Conservation (phyloP, 2,888 invertebrate species). For the Nesidiocoris tenuis region DNA sequence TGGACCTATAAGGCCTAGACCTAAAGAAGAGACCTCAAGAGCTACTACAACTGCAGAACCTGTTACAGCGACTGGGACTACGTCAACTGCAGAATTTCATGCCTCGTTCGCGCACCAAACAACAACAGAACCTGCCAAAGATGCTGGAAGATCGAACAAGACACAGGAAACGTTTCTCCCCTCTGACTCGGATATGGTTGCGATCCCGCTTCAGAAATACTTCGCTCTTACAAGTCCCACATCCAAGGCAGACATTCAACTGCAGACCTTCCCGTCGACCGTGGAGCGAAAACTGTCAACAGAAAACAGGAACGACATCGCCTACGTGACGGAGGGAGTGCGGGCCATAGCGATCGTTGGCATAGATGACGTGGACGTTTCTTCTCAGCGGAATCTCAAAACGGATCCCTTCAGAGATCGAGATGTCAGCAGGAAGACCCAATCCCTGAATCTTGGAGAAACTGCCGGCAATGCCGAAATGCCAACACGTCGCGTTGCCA, state of each 20-base stretch:
- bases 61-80: neutral
- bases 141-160: slow-evolving; percentile 15
- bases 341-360: slow-evolving; percentile 40
- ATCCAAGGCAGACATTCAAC: slow-evolving; percentile 17
- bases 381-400: slow-evolving; percentile 31
- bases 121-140: slow-evolving; percentile 31
- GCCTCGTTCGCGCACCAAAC: neutral
- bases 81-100: neutral
- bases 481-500: neutral
- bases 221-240: slow-evolving; percentile 30
- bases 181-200: slow-evolving; percentile 35
- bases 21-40: slow-evolving; percentile 28
- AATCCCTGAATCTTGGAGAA: slow-evolving; percentile 15
- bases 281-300: neutral
- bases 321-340: slow-evolving; percentile 45
- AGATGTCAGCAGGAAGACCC: slow-evolving; percentile 18
- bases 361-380: slow-evolving; percentile 37
- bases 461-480: neutral
- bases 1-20: slow-evolving; percentile 59
- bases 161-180: slow-evolving; percentile 29
- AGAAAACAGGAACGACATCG: neutral
- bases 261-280: slow-evolving; percentile 2
- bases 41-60: neutral
- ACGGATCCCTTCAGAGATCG: neutral
- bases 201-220: slow-evolving; percentile 40